phyloP scores from a whole-genome alignment of 2,888 invertebrate species.

The Melangyna quadrimaculata region DNA sequence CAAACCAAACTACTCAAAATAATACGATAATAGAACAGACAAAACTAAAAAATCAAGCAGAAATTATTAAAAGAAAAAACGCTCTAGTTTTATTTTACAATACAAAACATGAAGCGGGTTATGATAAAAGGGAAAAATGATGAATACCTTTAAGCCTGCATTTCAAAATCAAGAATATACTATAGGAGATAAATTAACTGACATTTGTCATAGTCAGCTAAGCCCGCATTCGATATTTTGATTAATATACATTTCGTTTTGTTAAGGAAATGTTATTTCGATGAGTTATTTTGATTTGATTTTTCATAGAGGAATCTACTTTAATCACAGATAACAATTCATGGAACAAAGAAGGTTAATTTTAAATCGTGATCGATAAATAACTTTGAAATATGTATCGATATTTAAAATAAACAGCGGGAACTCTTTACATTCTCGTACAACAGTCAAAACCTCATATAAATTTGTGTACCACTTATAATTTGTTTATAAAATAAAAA shows the following conservation, averaged over 20 bases:
- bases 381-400: background rate
- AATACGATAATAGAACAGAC: background rate
- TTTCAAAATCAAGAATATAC: background rate
- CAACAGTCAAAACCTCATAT: too few relatives aligned
- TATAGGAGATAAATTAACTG: background rate
- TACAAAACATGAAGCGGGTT: background rate
- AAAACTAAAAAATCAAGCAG: background rate
- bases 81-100: background rate
- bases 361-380: background rate
- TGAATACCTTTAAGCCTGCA: background rate
- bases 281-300: background rate
- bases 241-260: background rate
- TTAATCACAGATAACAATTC: background rate
- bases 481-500: too few relatives aligned
- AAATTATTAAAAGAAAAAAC: background rate
- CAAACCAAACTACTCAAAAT: too few relatives aligned
- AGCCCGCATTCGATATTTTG: background rate
- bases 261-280: background rate
- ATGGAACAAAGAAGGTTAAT: background rate
- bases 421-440: too few relatives aligned
- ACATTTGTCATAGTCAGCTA: background rate
- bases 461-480: too few relatives aligned
- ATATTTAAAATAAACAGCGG: background rate
- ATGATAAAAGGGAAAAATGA: background rate
- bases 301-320: background rate